phyloP scores from a whole-genome alignment of 2,113 vertebrate species.

The Anoplopoma fimbria region DNA sequence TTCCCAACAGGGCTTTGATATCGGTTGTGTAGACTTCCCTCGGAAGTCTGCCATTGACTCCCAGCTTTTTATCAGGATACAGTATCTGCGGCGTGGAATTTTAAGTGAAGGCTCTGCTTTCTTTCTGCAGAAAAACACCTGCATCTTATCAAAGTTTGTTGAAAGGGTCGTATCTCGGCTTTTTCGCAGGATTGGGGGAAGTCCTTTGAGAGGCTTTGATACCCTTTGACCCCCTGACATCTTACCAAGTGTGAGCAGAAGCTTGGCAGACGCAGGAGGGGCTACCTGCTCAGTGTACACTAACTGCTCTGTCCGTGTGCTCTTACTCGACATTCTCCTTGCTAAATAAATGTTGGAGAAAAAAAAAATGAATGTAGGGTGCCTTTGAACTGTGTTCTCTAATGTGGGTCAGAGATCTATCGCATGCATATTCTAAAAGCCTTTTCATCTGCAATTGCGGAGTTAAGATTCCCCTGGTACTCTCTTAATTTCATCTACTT shows the following conservation, averaged over 20 bases:
- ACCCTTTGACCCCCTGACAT: constrained; percentile 58
- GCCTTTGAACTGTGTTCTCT: constrained; percentile 80
- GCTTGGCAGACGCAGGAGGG: constrained; percentile 57
- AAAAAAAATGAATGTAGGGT: constrained; percentile 64
- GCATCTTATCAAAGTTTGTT: constrained; percentile 76
- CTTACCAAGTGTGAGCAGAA: constrained; percentile 59
- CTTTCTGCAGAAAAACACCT: constrained; percentile 72
- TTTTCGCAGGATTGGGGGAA: constrained; percentile 44
- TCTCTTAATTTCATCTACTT: constrained; percentile 81
- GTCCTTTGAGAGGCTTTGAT: constrained; percentile 65
- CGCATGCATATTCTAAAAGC: constrained; percentile 78
- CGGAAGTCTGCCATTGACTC: constrained; percentile 61
- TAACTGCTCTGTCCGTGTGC: constrained; percentile 42
- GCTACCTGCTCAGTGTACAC: constrained; percentile 53
- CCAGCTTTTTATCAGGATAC: constrained; percentile 63
- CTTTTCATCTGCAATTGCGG: constrained; percentile 82
- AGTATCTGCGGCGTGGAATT: constrained; percentile 66
- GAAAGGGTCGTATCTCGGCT: constrained; percentile 59
- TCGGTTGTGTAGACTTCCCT: constrained; percentile 46
- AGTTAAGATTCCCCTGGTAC: constrained; percentile 80
- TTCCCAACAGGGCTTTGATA: constrained; percentile 66
- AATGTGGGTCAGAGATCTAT: constrained; percentile 85
- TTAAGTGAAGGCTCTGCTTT: constrained; percentile 61
- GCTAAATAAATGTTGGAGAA: constrained; percentile 55
- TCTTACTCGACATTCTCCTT: constrained; percentile 24